phyloP scores from a whole-genome alignment of 2,888 invertebrate species.

The Pseudoips prasinana region DNA sequence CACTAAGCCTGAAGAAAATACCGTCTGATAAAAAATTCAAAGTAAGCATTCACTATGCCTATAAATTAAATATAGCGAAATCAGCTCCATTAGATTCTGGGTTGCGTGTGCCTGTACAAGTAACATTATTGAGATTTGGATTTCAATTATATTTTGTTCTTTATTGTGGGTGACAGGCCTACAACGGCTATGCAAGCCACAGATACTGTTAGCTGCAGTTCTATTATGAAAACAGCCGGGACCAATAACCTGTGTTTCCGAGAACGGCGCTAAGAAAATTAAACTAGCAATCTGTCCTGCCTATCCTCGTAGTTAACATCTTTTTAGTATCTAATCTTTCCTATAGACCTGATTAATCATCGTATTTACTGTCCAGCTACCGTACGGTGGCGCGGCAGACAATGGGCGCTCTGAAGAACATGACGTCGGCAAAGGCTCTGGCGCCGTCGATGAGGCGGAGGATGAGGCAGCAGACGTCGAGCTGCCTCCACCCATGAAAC shows the following conservation, averaged over 20 bases:
- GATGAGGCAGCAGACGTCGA: slow-evolving; percentile 89
- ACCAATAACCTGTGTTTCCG: too few relatives aligned
- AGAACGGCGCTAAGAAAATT: too few relatives aligned
- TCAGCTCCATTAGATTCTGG: not conserved
- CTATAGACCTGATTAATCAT: too few relatives aligned
- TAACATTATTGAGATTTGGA: not conserved
- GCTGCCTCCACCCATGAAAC: slow-evolving; percentile 97
- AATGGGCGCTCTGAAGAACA: slow-evolving; percentile 57
- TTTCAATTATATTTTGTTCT: too few relatives aligned
- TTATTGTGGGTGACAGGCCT: too few relatives aligned
- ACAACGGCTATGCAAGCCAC: too few relatives aligned
- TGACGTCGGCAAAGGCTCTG: slow-evolving; percentile 51
- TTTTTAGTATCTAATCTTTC: too few relatives aligned
- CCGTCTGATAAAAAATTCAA: slow-evolving; percentile 92
- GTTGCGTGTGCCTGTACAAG: not conserved
- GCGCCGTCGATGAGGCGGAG: slow-evolving; percentile 87
- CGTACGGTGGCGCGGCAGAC: slow-evolving; percentile 42
- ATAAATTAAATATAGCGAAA: not conserved
- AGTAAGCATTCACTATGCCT: slow-evolving; percentile 68
- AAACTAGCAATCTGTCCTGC: too few relatives aligned
- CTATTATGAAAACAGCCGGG: too few relatives aligned
- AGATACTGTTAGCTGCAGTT: too few relatives aligned
- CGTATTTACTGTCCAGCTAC: slow-evolving; percentile 39
- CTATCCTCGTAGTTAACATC: too few relatives aligned
- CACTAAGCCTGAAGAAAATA: slow-evolving; percentile 87